Evolutionary conservation across 2,888 invertebrate genomes (phyloP), one percentile per base, ranked within the genome.

Genomic region (Thera britannica): DNA sequence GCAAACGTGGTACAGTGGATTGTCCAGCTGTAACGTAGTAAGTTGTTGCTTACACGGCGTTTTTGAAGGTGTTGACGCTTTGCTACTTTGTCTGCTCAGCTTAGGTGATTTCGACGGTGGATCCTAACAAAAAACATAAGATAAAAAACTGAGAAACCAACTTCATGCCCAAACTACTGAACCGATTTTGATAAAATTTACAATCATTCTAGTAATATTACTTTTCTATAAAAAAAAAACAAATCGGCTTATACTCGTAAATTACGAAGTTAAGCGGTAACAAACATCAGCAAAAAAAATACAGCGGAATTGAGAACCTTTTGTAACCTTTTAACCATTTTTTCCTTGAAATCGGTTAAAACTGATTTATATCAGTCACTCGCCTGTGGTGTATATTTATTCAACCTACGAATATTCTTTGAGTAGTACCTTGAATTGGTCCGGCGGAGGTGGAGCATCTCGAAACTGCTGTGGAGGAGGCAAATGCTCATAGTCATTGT

Each of bases 381-480:
- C 23, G 23, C 23, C 23, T 23, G 23, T n/a, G 4, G 2, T n/a
- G n/a, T n/a, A 12, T 11, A 55, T 5, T 12, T n/a, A 56, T 7
- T 65, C 62, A 11, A 9, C 38, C n/a, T 34, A 46, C n/a, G 58
- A 2, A 11, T 41, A 9, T 48, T 12, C 12, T 9, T 34, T 52
- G 9, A 52, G 7, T 34, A 58, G 78, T 87, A 93, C 94, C 89
- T 90, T 94, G 79, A 97, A 97, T 78, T 95, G 95, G 76, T 96
- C 96, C 0, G 96, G 97, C 7, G 97, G 97, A 52, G 97, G 96
- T 34, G 96, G 96, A 59, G 96, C 96, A 87, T 97, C 97, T 84
- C 97, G 95, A 81, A 97, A 97, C 88, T 97, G 97, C 81, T 97
- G 96, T 1, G 97, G 97, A 0, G 97, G 97, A 41, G 97, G 97